These are phyloP conservation scores for Lottia gigantea DNA, from an alignment of 2,888 invertebrate species.

Conservation along the genomic window DNA sequence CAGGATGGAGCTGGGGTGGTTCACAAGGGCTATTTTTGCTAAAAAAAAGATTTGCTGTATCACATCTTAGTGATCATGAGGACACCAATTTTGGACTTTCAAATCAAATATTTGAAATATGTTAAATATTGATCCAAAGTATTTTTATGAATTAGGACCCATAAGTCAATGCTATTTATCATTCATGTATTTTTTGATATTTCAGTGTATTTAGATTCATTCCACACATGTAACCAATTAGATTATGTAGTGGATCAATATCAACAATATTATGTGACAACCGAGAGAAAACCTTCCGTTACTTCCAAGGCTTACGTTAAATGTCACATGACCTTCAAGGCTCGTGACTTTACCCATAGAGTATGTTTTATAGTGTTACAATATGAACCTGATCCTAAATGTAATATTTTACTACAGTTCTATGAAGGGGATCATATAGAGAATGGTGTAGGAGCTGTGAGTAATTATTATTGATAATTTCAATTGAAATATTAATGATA, in stretches of 20 bases:
- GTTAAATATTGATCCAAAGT: too few species aligned
- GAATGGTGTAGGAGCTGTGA: neutral
- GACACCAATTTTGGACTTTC: too few species aligned
- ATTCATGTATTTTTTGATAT: neutral
- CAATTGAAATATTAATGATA: too few species aligned
- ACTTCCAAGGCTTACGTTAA: neutral
- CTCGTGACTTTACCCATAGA: neutral
- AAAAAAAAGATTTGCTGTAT: too few species aligned
- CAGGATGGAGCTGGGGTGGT: too few species aligned
- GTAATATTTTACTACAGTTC: neutral
- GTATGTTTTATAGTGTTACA: neutral
- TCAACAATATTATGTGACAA: neutral
- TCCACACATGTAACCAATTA: neutral
- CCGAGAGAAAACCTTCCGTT: neutral
- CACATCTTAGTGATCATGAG: too few species aligned
- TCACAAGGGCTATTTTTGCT: too few species aligned
- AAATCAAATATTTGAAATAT: too few species aligned
- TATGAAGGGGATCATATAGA: neutral
- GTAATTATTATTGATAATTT: neutral
- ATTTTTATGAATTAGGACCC: too few species aligned
- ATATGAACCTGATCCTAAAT: neutral
- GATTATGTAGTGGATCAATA: neutral
- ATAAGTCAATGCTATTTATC: too few species aligned
- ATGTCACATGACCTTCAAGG: slow-evolving; percentile 2
- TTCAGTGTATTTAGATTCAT: neutral